Evolutionary conservation across 2,888 invertebrate species (phyloP), one percentile per base, ranked within the genome.

Genomic region (Phalera bucephala): DNA sequence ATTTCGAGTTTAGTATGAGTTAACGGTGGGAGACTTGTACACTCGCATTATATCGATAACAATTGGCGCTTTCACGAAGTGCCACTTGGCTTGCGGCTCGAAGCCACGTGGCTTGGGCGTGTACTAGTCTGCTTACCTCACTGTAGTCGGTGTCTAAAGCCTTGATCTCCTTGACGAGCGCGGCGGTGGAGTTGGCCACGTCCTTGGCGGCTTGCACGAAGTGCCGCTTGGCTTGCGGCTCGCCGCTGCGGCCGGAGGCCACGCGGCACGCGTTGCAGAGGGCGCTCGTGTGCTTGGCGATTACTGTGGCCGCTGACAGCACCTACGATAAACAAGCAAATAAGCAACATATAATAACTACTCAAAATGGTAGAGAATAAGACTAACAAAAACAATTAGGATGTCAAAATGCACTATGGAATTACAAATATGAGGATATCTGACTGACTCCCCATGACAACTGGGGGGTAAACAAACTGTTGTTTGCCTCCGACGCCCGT

Each of bases 181-280:
- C 93, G 0, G 98, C 96, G 0, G 99, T 99, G 10, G 96, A 96
- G 80, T 97, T 97, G 31, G 99, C 99, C 1, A 99, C 97, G 67
- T 99, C 98, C 78, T 98, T 98, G 35, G 99, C 99, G 50, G 97
- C 96, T 74, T 99, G 97, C 35, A 99, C 98, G 80, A 99, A 99
- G 80, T 98, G 98, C 19, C 98, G 89, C 86, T 99, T 99, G 36
- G 97, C 97, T 2, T 95, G 95, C 0, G 98, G 96, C 80, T 97
- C 97, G 39, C 91, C 93, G 1, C 97, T 97, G 69, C 95, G 95
- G 48, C 96, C 95, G 17, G 98, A 98, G 0, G 99, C 99, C 33
- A 94, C 92, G 17, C 99, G 93, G 72, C 99, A 99, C 22, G 98
- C 96, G 73, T 98, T 98, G 82, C 99, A 99, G 32, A 99, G 91